These are phyloP conservation scores for Forficula auricularia DNA, from an alignment of 1,140 invertebrate species.

Conservation along the genomic window DNA sequence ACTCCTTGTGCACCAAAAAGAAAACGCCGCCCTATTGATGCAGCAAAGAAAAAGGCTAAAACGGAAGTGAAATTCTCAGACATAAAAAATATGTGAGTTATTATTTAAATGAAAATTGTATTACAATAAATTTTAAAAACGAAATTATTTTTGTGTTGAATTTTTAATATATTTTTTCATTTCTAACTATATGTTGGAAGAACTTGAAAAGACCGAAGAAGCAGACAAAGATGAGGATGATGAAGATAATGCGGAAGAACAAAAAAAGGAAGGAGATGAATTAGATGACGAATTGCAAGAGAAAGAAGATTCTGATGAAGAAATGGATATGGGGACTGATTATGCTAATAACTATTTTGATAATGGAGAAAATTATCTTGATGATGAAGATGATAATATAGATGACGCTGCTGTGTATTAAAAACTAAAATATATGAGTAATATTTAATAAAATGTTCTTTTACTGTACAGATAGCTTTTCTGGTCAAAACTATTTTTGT, in stretches of 20 bases:
- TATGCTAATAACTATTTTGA: slow-evolving; percentile 73
- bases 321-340: slow-evolving; percentile 57
- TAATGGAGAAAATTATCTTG: slow-evolving; percentile 69
- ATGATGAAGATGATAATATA: slow-evolving; percentile 63
- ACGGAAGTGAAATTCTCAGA: slow-evolving; percentile 21
- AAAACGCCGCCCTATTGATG: too few relatives aligned
- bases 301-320: slow-evolving; percentile 37
- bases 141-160: too few relatives aligned
- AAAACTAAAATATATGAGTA: too few relatives aligned
- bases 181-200: slow-evolving; percentile 35
- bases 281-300: slow-evolving; percentile 30
- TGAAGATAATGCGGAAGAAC: slow-evolving; percentile 15
- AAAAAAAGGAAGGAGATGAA: slow-evolving; percentile 28
- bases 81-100: slow-evolving; percentile 16
- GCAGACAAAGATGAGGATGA: slow-evolving; percentile 10
- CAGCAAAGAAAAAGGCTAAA: slow-evolving; percentile 14
- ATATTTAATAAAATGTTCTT: too few relatives aligned
- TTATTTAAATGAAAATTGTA: too few relatives aligned
- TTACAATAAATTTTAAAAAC: too few relatives aligned
- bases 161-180: background rate
- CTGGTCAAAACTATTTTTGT: too few relatives aligned
- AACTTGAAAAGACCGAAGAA: slow-evolving; percentile 38
- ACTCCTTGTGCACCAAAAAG: slow-evolving; percentile 17
- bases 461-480: too few relatives aligned
- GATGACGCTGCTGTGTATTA: slow-evolving; percentile 59